Conservation (phyloP, 2,888 invertebrate genomes). For the Drosophila multiciliata region DNA sequence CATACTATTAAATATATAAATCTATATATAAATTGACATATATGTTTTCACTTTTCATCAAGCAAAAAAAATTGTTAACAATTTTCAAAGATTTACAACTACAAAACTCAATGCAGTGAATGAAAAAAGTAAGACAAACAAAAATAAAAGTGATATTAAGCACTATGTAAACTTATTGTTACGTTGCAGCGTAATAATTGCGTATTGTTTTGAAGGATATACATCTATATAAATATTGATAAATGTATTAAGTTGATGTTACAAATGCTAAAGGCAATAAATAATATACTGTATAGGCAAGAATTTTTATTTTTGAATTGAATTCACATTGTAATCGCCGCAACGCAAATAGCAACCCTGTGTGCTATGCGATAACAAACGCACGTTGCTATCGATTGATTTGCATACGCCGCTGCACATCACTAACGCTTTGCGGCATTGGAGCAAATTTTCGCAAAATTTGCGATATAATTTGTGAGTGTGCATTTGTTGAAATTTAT, state of each 20-base stretch:
- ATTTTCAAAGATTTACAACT: slow-evolving; percentile 62
- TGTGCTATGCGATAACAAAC: slow-evolving; percentile 41
- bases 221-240: slow-evolving; percentile 66
- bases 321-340: slow-evolving; percentile 2
- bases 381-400: slow-evolving; percentile 61
- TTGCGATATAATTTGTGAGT: slow-evolving; percentile 51
- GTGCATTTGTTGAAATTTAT: slow-evolving; percentile 44
- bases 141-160: slow-evolving; percentile 70
- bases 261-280: slow-evolving; percentile 69
- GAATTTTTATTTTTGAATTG: slow-evolving; percentile 15
- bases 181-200: slow-evolving; percentile 70
- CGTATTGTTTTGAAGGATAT: slow-evolving; percentile 75
- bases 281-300: slow-evolving; percentile 44
- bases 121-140: slow-evolving; percentile 43
- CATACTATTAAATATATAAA: slow-evolving; percentile 59
- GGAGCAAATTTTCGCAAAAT: slow-evolving; percentile 63
- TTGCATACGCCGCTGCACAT: slow-evolving; percentile 65
- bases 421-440: slow-evolving; percentile 67
- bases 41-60: slow-evolving; percentile 49
- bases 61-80: slow-evolving; percentile 64
- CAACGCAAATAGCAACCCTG: slow-evolving; percentile 30
- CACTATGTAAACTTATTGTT: slow-evolving; percentile 77
- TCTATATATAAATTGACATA: slow-evolving; percentile 32
- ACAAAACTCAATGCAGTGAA: slow-evolving; percentile 36
- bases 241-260: slow-evolving; percentile 77